These are phyloP conservation scores for Urocyon cinereoargenteus DNA, from an alignment of 2,797 vertebrate species.

Conservation along the genomic window DNA sequence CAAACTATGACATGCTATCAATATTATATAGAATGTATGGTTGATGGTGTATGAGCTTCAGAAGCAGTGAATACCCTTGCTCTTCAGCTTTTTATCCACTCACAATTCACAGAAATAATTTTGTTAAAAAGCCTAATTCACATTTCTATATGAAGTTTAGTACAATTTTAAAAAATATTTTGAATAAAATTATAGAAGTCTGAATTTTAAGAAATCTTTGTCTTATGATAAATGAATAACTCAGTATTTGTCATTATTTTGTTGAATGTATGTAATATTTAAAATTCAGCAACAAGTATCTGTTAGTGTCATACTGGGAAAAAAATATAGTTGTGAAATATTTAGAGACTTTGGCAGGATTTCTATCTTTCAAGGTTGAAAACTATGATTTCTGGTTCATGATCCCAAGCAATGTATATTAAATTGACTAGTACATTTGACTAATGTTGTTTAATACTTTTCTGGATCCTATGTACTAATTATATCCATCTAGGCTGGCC, in stretches of 20 bases:
- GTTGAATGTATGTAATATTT: not conserved
- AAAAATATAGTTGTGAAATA: not conserved
- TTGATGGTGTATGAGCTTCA: not conserved
- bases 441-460: not conserved
- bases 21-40: not conserved
- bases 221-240: conserved; percentile 23
- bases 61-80: not conserved
- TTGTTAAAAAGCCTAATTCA: conserved; percentile 16
- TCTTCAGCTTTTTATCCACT: not conserved
- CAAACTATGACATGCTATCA: not conserved
- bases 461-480: not conserved
- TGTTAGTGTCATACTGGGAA: not conserved
- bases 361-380: not conserved
- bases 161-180: conserved; percentile 42
- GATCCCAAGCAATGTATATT: not conserved
- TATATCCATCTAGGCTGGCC: not conserved
- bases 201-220: conserved; percentile 44
- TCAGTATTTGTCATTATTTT: not conserved
- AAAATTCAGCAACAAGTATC: not conserved
- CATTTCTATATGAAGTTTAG: not conserved
- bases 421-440: not conserved
- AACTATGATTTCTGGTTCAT: not conserved
- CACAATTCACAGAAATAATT: not conserved
- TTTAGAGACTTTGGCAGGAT: not conserved
- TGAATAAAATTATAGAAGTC: not conserved